Conservation (phyloP, 2,113 vertebrate species). For the Microcebus tavaratra region DNA sequence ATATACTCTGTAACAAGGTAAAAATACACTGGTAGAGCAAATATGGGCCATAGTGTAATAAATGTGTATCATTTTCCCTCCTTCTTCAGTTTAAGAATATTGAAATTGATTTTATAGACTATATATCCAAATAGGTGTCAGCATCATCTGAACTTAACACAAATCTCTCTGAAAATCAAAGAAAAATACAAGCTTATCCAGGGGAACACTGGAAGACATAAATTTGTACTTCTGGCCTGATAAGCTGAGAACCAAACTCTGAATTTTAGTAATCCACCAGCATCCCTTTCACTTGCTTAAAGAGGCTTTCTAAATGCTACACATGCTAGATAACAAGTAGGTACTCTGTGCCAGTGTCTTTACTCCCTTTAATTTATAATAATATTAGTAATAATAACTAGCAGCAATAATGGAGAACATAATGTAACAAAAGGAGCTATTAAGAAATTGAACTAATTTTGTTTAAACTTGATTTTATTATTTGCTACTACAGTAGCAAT, state of each 20-base stretch:
- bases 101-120: neutral
- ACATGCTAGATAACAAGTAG: neutral
- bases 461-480: conserved; percentile 51
- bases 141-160: neutral
- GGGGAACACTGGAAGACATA: neutral
- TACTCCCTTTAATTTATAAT: neutral
- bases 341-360: neutral
- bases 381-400: neutral
- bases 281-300: neutral
- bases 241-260: neutral
- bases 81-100: neutral
- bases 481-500: conserved; percentile 25
- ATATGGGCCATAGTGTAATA: neutral
- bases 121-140: neutral
- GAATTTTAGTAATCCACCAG: neutral
- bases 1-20: neutral
- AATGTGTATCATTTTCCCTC: neutral
- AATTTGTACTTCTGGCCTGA: conserved; percentile 4
- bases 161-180: conserved; percentile 26
- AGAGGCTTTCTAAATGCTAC: neutral
- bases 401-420: neutral
- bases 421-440: conserved; percentile 33
- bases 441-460: conserved; percentile 45
- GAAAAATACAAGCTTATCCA: neutral
- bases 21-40: neutral